phyloP scores from a whole-genome alignment of 2,797 vertebrate species.

The Enteromius paludinosus region DNA sequence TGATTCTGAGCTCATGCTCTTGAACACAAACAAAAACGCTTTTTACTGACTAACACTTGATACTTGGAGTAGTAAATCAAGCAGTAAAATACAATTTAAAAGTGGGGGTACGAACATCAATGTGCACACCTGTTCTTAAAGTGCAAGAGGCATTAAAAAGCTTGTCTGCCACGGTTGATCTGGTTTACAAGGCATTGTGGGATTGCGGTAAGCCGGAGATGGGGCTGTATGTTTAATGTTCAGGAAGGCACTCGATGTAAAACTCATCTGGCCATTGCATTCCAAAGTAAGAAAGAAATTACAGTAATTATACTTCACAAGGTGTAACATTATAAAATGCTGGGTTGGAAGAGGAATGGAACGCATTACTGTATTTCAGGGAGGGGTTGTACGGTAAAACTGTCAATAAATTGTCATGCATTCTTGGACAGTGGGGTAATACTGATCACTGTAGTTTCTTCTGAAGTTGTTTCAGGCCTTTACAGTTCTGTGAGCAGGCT shows the following conservation, averaged over 20 bases:
- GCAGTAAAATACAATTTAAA: slow-evolving; percentile 4
- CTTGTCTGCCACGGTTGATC: slow-evolving; percentile 21
- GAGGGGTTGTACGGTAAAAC: slow-evolving; percentile 29
- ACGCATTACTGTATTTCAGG: slow-evolving; percentile 15
- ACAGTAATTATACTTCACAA: slow-evolving; percentile 23
- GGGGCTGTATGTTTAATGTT: slow-evolving; percentile 20
- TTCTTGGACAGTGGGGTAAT: slow-evolving; percentile 69
- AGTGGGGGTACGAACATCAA: background rate
- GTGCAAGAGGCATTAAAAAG: slow-evolving; percentile 7
- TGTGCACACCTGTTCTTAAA: slow-evolving; percentile 42
- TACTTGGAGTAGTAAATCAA: slow-evolving; percentile 17
- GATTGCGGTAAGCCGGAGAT: slow-evolving; percentile 23
- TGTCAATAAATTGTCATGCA: slow-evolving; percentile 59
- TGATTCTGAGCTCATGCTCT: slow-evolving; percentile 46
- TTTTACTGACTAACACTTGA: slow-evolving; percentile 25
- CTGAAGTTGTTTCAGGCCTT: slow-evolving; percentile 23
- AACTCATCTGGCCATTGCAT: slow-evolving; percentile 22
- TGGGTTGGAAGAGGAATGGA: background rate
- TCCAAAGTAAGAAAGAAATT: slow-evolving; percentile 28
- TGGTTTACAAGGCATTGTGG: slow-evolving; percentile 42
- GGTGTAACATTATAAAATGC: slow-evolving; percentile 8
- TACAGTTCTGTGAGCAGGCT: slow-evolving; percentile 18
- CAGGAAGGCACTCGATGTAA: slow-evolving; percentile 31
- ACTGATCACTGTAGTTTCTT: slow-evolving; percentile 26
- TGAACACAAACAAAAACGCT: slow-evolving; percentile 34